Conservation (phyloP, 2,113 vertebrate genomes). For the Microtus richardsoni region DNA sequence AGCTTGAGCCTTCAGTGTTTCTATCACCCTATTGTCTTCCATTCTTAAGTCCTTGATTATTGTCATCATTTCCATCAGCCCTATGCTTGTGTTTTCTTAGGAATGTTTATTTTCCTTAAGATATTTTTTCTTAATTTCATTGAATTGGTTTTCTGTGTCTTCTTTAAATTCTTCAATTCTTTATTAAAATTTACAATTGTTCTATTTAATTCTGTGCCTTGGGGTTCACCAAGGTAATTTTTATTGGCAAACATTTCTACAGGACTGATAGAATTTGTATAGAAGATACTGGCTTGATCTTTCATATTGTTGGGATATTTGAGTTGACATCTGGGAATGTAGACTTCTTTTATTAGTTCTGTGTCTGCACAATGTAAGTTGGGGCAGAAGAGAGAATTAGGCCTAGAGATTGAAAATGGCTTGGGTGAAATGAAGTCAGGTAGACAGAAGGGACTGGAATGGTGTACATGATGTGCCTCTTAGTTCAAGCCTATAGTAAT, state of each 20-base stretch:
- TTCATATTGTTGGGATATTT: neutral
- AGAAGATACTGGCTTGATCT: neutral
- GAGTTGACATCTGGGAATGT: neutral
- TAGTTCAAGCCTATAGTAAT: neutral
- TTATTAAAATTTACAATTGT: neutral
- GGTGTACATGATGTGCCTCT: too few species aligned
- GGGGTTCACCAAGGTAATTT: neutral
- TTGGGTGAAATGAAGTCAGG: neutral
- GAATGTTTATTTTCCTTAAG: neutral
- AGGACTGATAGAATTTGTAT: neutral
- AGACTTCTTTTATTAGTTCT: neutral
- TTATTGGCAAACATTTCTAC: neutral
- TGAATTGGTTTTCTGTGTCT: neutral
- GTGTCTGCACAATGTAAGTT: neutral
- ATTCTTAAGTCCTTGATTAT: neutral
- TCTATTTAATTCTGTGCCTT: neutral
- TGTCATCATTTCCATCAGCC: neutral
- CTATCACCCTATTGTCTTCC: neutral
- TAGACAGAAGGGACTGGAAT: neutral
- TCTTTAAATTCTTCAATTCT: neutral
- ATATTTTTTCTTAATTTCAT: neutral
- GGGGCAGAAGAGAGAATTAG: neutral
- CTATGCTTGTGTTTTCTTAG: neutral
- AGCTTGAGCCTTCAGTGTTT: neutral
- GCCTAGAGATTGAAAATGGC: neutral